Base-by-base conservation (phyloP, 2,888 invertebrate genomes). In the Philaethria dido region DNA sequence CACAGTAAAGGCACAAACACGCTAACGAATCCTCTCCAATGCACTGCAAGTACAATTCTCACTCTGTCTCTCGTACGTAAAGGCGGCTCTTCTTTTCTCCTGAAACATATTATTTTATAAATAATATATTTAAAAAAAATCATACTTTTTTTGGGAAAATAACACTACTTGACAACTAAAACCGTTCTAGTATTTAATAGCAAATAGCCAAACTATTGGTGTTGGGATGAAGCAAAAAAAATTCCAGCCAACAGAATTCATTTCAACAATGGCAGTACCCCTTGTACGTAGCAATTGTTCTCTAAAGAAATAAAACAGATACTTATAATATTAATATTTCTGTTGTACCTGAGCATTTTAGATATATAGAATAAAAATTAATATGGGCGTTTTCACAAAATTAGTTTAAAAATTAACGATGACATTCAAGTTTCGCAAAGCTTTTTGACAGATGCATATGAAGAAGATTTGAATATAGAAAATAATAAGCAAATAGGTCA, bases 21-120 rank as follows among this genome's bases (percentile, higher is more conserved):
- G 39, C 73, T 72, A 0, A 81, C 6, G 3, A 82, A 4, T 2
- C 86, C 86, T 45, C 78, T 78, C 84, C 84, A 86, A 66, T 86
- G 80, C 3, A 72, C 75, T 13, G 71, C 68, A 0, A 77, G 8
- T 57, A 85, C 83, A 5, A 75, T 13, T 70, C 78, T 77, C 0
- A 72, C 0, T 61, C 73, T 83, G 1, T 81, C 75, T 11, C 48
- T 13, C 0, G 52, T 0, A 0, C 65, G 65, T 36, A 78, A 52
- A 14, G 64, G 69, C 2, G 76, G 74, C 16, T 75, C 76, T 68
- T 74, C 73, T 16, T 54, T 65, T 29, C 66, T 45, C 52, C 73
- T 72, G 33, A 68, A 69, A 67, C 45, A 55, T 3, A 55, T 20
- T 50, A 47, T 11, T 20, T 33, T 44, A 18, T 13, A 42, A 11